Conservation (phyloP, 2,113 vertebrate species). For the Microcebus murinus region DNA sequence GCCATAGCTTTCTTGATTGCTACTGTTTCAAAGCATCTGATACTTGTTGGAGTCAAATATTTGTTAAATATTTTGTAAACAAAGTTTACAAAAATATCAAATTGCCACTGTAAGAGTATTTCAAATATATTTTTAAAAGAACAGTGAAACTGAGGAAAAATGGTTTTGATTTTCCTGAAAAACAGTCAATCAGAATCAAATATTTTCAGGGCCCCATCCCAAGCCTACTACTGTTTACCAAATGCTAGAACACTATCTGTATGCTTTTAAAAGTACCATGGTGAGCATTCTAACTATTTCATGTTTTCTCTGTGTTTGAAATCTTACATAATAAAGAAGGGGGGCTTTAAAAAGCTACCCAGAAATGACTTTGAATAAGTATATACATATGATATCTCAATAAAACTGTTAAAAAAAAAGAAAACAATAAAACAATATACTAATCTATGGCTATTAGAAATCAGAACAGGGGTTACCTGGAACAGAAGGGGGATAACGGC, state of each 20-base stretch:
- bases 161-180: neutral
- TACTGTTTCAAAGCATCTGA: neutral
- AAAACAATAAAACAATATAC: neutral
- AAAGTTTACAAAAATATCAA: neutral
- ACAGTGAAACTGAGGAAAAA: neutral
- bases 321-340: neutral
- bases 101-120: neutral
- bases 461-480: neutral
- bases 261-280: neutral
- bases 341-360: neutral
- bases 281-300: neutral
- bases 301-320: neutral
- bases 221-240: neutral
- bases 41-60: neutral
- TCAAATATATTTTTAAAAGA: constrained; percentile 38
- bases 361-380: constrained; percentile 13
- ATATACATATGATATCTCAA: neutral
- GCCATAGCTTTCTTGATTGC: neutral
- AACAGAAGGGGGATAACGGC: neutral
- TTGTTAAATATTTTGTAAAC: neutral
- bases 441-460: neutral
- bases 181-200: neutral
- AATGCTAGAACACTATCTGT: neutral
- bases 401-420: neutral
- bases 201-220: neutral